Conservation (phyloP, 2,888 invertebrate species). For the Macrosiphum euphorbiae region DNA sequence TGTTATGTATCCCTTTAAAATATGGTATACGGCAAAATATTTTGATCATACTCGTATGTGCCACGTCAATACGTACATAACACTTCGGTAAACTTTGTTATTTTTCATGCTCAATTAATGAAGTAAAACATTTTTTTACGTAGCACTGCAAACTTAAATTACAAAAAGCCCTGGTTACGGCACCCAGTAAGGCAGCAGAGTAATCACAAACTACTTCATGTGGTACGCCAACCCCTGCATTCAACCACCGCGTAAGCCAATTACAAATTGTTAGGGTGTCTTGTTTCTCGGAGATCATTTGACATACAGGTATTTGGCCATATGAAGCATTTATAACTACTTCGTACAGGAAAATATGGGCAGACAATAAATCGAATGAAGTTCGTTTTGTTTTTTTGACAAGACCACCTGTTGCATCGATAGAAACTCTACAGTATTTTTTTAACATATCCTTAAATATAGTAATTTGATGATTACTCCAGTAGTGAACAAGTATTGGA, state of each 20-base stretch:
- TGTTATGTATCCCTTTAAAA: too few species aligned
- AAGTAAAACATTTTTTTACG: too few species aligned
- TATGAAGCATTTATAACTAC: constrained; percentile 8
- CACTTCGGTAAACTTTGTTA: too few species aligned
- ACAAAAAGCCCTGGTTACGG: too few species aligned
- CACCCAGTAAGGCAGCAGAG: too few species aligned
- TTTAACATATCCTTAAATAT: background rate
- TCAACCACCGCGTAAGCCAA: background rate
- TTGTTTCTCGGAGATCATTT: background rate
- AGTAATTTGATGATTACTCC: background rate
- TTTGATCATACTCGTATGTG: too few species aligned
- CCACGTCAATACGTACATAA: too few species aligned
- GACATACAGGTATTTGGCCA: constrained; percentile 4
- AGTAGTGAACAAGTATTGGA: background rate
- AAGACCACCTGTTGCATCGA: background rate
- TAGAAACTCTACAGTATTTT: background rate
- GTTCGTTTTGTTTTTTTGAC: background rate
- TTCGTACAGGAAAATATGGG: background rate
- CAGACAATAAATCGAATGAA: background rate
- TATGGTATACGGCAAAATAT: too few species aligned
- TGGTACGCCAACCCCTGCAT: background rate
- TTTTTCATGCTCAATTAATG: too few species aligned
- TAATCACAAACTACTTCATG: background rate
- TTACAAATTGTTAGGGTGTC: background rate
- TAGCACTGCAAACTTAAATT: too few species aligned